A percentile compares a stretch with the other conserved stretches of the same genome.
Conservation (phyloP, 1,140 invertebrate species). For the Pseudomyrmex concolor region DNA sequence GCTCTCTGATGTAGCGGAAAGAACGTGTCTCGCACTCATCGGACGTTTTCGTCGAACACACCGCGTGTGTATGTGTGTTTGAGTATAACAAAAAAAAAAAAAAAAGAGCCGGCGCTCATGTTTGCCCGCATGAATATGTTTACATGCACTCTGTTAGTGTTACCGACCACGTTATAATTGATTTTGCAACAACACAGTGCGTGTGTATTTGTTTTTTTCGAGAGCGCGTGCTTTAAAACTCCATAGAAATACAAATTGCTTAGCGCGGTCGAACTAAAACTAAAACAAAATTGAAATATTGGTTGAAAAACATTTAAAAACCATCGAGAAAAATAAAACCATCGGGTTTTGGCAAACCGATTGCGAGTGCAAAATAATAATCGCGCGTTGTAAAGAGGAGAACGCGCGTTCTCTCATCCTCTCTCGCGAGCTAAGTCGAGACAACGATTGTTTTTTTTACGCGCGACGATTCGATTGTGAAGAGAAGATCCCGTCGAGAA, state of each 20-base stretch:
- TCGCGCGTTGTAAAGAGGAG: too few relatives aligned
- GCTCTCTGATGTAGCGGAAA: slow-evolving; percentile 7
- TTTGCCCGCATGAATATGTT: slow-evolving; percentile 34
- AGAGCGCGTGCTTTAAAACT: background rate
- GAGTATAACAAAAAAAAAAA: slow-evolving; percentile 20
- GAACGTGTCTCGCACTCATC: slow-evolving; percentile 14
- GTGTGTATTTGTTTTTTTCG: slow-evolving; percentile 19
- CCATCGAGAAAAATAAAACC: too few relatives aligned
- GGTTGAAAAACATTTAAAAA: background rate
- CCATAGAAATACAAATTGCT: too few relatives aligned
- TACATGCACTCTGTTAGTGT: slow-evolving; percentile 11
- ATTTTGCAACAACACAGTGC: slow-evolving; percentile 31
- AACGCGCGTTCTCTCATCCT: too few relatives aligned
- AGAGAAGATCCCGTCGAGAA: slow-evolving; percentile 68
- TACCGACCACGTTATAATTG: slow-evolving; percentile 24
- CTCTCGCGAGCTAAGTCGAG: slow-evolving; percentile 41
- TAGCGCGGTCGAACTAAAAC: too few relatives aligned
- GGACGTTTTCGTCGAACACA: slow-evolving; percentile 16
- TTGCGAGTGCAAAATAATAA: too few relatives aligned
- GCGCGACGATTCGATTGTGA: slow-evolving; percentile 66
- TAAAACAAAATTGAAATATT: too few relatives aligned
- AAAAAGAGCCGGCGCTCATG: background rate
- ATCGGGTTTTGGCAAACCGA: too few relatives aligned
- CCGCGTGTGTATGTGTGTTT: background rate
- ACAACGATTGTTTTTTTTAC: slow-evolving; percentile 68